These are phyloP conservation scores for Tinamus major DNA, from an alignment of 2,797 vertebrate species.

Conservation along the genomic window DNA sequence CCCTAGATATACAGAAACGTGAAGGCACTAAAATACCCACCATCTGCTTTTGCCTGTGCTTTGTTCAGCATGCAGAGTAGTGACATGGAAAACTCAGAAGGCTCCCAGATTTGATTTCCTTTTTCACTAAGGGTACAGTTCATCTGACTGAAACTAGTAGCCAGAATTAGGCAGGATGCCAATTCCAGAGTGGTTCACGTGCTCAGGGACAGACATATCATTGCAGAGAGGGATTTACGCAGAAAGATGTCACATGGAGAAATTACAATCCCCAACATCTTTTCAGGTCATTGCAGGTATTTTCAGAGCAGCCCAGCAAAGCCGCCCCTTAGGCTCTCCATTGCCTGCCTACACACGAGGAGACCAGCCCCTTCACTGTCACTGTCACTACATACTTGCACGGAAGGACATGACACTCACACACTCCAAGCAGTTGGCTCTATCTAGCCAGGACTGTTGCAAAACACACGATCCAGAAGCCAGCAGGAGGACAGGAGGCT, in stretches of 20 bases:
- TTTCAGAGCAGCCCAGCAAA: not conserved
- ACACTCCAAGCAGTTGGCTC: too few relatives aligned
- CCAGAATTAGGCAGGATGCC: not conserved
- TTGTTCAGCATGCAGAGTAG: not conserved
- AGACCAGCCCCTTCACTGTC: not conserved
- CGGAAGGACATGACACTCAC: not conserved
- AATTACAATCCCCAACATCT: not conserved
- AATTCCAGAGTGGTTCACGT: not conserved
- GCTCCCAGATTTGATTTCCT: not conserved
- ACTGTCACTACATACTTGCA: not conserved
- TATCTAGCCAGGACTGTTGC: not conserved
- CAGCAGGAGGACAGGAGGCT: not conserved
- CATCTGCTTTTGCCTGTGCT: slow-evolving; percentile 32
- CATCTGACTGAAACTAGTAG: not conserved
- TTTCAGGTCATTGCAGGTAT: not conserved
- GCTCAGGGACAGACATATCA: not conserved
- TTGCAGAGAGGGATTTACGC: not conserved
- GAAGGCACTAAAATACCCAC: slow-evolving; percentile 32
- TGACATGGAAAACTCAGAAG: not conserved
- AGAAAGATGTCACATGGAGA: slow-evolving; percentile 6
- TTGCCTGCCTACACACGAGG: not conserved
- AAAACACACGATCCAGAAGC: not conserved
- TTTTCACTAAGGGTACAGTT: not conserved
- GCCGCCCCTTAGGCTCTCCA: not conserved
- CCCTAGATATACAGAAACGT: not conserved